Conservation (phyloP, 2,888 invertebrate genomes). For the Pasiphila rectangulata region DNA sequence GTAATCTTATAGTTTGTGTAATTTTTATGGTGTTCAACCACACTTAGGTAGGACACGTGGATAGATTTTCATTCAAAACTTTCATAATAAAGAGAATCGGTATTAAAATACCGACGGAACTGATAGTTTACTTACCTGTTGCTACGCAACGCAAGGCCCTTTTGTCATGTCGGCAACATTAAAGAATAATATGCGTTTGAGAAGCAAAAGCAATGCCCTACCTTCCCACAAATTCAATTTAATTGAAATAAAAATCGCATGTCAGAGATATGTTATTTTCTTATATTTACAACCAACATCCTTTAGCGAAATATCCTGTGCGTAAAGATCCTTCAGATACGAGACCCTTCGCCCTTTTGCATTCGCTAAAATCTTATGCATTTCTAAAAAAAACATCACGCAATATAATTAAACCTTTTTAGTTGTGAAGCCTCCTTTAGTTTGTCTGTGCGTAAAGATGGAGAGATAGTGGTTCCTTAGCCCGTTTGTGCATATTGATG, state of each 20-base stretch:
- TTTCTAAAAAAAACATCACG: constrained; percentile 27
- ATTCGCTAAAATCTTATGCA: constrained; percentile 9
- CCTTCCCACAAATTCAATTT: too few species aligned
- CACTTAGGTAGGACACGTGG: too few species aligned
- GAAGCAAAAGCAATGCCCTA: too few species aligned
- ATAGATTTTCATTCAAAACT: too few species aligned
- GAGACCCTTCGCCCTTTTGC: constrained; percentile 11
- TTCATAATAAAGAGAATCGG: too few species aligned
- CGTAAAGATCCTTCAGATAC: constrained; percentile 18
- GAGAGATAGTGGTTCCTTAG: constrained; percentile 22
- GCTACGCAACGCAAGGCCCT: too few species aligned
- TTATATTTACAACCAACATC: not conserved
- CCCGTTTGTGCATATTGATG: constrained; percentile 15
- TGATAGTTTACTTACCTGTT: too few species aligned
- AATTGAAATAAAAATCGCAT: not conserved
- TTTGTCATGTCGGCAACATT: too few species aligned
- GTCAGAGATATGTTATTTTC: not conserved
- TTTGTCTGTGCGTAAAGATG: constrained; percentile 49
- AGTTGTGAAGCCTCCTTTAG: constrained; percentile 26
- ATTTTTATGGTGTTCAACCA: too few species aligned
- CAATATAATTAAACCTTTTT: constrained; percentile 43
- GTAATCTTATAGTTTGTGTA: too few species aligned
- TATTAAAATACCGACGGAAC: not conserved
- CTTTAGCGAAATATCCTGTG: constrained; percentile 6
- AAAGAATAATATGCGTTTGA: too few species aligned